Conservation (phyloP, 2,113 vertebrate species). For the Nestor notabilis region DNA sequence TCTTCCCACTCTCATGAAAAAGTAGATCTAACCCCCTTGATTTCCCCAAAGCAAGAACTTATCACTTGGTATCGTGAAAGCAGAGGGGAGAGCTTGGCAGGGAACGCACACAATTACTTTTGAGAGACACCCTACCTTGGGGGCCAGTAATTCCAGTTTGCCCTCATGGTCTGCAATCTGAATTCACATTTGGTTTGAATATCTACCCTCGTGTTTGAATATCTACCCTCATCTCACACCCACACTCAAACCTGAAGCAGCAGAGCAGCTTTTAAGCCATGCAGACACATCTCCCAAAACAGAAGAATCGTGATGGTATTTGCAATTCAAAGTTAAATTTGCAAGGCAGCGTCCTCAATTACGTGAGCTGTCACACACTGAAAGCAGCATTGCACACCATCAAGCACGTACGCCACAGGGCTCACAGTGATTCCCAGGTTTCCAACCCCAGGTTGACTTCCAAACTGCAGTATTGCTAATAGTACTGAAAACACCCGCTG, state of each 20-base stretch:
- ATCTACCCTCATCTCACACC: background rate
- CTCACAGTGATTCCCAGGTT: background rate
- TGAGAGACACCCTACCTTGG: background rate
- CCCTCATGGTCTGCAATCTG: background rate
- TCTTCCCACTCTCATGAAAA: background rate
- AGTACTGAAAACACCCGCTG: background rate
- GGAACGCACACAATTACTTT: background rate
- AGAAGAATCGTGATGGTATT: slow-evolving; percentile 12
- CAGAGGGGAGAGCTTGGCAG: background rate
- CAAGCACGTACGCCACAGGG: background rate
- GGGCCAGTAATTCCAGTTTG: background rate
- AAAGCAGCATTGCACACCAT: background rate
- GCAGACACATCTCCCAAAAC: background rate
- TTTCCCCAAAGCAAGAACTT: background rate
- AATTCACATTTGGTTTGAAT: background rate
- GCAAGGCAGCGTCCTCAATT: slow-evolving; percentile 10
- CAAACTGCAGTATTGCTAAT: background rate
- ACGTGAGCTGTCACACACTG: background rate
- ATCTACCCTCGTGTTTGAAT: background rate
- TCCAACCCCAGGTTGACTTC: background rate
- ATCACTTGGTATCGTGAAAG: fast-evolving
- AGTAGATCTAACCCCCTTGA: background rate
- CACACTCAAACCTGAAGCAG: background rate
- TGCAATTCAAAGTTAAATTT: slow-evolving; percentile 45
- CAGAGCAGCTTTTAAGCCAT: background rate